Conservation (phyloP, 2,113 vertebrate genomes). For the Anoplopoma fimbria region DNA sequence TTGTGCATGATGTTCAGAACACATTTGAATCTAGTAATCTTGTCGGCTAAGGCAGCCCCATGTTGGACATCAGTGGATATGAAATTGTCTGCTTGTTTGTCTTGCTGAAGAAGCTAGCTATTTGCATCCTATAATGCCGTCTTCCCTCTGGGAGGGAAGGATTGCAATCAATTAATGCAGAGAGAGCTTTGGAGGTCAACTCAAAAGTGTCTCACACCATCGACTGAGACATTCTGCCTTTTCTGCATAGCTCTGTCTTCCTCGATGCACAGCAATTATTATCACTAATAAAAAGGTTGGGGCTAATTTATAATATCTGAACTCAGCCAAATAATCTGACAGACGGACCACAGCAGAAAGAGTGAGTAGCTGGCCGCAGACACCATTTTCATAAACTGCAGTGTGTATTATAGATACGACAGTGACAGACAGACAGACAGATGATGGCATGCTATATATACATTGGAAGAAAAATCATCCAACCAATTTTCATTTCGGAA, state of each 20-base stretch:
- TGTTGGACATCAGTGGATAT: slow-evolving; percentile 52
- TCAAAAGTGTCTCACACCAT: slow-evolving; percentile 75
- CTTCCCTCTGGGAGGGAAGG: slow-evolving; percentile 70
- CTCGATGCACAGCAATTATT: slow-evolving; percentile 34
- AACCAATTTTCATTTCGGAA: slow-evolving; percentile 44
- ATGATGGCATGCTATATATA: slow-evolving; percentile 19
- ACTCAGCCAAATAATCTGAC: slow-evolving; percentile 29
- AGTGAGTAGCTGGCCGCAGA: slow-evolving; percentile 17
- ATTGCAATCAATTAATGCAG: slow-evolving; percentile 81
- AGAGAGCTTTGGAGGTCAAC: slow-evolving; percentile 79
- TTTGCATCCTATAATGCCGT: slow-evolving; percentile 62
- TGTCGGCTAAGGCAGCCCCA: slow-evolving; percentile 32
- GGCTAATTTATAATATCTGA: slow-evolving; percentile 23
- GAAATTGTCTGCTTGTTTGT: slow-evolving; percentile 60
- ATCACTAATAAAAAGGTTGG: slow-evolving; percentile 53
- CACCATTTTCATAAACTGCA: slow-evolving; percentile 22
- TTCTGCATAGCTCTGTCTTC: slow-evolving; percentile 35
- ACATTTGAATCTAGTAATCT: slow-evolving; percentile 44
- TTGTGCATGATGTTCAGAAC: background rate
- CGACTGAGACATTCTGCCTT: slow-evolving; percentile 62
- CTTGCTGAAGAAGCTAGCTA: slow-evolving; percentile 52
- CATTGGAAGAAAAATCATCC: slow-evolving; percentile 26
- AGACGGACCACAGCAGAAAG: background rate
- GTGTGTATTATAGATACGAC: background rate
- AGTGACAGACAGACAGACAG: slow-evolving; percentile 23